Evolutionary conservation across 1,140 invertebrate genomes (phyloP).

Genomic region (Triops cancriformis): DNA sequence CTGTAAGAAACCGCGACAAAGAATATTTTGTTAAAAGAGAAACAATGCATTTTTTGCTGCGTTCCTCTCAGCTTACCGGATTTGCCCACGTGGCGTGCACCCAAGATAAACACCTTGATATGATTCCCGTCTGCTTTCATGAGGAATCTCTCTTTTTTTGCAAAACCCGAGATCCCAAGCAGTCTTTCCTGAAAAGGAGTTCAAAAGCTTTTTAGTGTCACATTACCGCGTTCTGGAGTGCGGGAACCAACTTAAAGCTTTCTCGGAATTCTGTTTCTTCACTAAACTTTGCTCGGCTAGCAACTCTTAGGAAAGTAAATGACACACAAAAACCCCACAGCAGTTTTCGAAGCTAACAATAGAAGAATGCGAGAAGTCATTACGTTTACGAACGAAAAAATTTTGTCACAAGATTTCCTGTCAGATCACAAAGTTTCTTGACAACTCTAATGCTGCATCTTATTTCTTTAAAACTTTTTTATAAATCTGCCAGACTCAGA

Average conservation of each 20-base stretch:
- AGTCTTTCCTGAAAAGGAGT: neutral
- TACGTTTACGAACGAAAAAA: too few relatives aligned
- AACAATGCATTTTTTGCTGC: conserved; percentile 10
- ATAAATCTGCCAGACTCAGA: neutral
- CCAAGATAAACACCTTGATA: conserved; percentile 42
- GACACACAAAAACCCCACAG: too few relatives aligned
- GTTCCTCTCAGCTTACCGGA: conserved; percentile 49
- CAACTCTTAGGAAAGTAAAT: too few relatives aligned
- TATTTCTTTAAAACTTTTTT: neutral
- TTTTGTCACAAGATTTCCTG: too few relatives aligned
- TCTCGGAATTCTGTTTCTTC: too few relatives aligned
- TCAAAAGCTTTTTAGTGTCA: neutral
- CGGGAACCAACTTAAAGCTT: too few relatives aligned
- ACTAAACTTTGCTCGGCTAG: too few relatives aligned
- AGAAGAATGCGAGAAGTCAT: too few relatives aligned
- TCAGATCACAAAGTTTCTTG: too few relatives aligned
- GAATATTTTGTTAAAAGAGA: conserved; percentile 23
- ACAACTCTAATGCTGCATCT: too few relatives aligned
- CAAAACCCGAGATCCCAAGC: neutral
- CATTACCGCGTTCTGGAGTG: neutral
- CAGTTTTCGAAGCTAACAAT: too few relatives aligned
- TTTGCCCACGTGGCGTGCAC: conserved; percentile 62
- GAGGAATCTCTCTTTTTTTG: neutral
- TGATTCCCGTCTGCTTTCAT: conserved; percentile 14
- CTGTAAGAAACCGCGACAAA: conserved; percentile 46